Base-by-base conservation (phyloP, 2,113 vertebrate species). In the Gnathonemus echidnorhynchus region DNA sequence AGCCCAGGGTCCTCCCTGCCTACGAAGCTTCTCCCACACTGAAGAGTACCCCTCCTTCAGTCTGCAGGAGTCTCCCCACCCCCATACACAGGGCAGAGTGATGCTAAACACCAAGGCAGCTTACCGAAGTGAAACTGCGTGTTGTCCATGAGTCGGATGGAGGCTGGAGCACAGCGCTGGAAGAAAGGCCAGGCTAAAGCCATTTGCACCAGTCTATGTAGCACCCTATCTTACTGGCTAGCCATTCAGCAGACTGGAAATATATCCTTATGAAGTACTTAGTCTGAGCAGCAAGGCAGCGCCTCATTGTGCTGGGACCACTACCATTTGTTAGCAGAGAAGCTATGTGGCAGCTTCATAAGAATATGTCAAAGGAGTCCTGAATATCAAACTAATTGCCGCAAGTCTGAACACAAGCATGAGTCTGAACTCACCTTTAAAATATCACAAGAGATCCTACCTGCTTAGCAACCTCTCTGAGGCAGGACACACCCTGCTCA, bases 71-170 rank as follows among this genome's bases (percentile, higher is more conserved):
- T 42, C 39, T 42, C 70, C 35, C 35, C 11, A 35, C 31, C 13
- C 62, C 62, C 10, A 3, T 66, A 8, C 13, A 83, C 77, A 83
- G 5, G 39, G 19, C 39, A 83, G 15, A 42, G 8, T 6, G 5
- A 83, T 39, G 77, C 77, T 48, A 21, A 45, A 42, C 39, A 24
- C 24, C 17, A 46, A 85, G 19, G 83, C 45, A 48, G 95, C 98
- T 97, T 95, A 99, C 98, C 98, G 92, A 99, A 99, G 89, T 98
- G 97, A 95, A 99, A 99, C 86, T 99, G 98, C 87, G 96, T 93
- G 91, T 99, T 99, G 95, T 99, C 98, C 92, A 99, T 97, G 90
- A 99, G 97, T 74, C 98, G 97, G 95, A 99, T 98, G 52, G 98
- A 99, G 84, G 98, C 98, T 88, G 98, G 98, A 93, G 98, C 97